Percentiles rank a stretch among this genome's conserved stretches.
phyloP scores from a whole-genome alignment of 2,888 invertebrate species.

The Clistopyga incitator region DNA sequence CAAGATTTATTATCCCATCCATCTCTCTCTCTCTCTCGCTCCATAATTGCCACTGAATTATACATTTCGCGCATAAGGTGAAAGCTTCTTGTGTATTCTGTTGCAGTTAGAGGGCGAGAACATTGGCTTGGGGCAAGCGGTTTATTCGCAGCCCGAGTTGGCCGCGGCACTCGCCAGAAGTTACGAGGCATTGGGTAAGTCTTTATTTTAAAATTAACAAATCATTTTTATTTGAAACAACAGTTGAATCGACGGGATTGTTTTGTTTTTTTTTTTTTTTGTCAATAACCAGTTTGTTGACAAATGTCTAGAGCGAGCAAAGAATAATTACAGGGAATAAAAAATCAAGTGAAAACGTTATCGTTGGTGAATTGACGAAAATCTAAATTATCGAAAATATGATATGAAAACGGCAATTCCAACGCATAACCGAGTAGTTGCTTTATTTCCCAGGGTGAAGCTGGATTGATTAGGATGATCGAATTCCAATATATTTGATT shows the following conservation, averaged over 20 bases:
- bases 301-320: too few species aligned
- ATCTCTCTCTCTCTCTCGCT: too few species aligned
- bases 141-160: conserved; percentile 67
- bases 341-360: too few species aligned
- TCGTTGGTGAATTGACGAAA: too few species aligned
- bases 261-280: too few species aligned
- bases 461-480: not conserved
- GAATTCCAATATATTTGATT: not conserved
- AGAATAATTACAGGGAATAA: too few species aligned
- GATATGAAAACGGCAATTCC: not conserved
- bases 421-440: too few species aligned
- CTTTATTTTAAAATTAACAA: conserved; percentile 1
- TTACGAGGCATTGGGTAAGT: conserved; percentile 70
- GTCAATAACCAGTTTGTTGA: too few species aligned
- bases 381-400: not conserved
- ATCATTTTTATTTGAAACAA: too few species aligned
- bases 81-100: not conserved
- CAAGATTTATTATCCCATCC: not conserved
- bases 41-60: conserved; percentile 18
- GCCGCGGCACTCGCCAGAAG: conserved; percentile 67
- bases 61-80: conserved; percentile 2
- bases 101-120: conserved; percentile 60
- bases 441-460: conserved; percentile 25
- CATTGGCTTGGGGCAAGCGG: conserved; percentile 52
- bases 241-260: too few species aligned